A percentile compares a stretch with the other conserved stretches of the same genome.
These are phyloP conservation scores for Loriculus beryllinus DNA, from an alignment of 2,797 vertebrate species.

Conservation along the genomic window DNA sequence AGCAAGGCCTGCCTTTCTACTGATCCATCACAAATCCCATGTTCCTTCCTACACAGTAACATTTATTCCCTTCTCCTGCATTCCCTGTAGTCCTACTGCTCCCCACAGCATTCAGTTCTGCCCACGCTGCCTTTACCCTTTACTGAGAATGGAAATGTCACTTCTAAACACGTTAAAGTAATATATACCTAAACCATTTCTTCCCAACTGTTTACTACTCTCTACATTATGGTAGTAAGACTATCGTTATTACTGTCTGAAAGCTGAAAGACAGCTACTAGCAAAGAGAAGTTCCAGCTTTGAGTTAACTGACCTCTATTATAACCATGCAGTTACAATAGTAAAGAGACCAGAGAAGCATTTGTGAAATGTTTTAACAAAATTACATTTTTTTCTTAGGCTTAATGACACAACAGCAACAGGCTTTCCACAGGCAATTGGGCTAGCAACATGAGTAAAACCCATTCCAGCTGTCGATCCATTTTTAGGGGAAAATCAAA, in stretches of 20 bases:
- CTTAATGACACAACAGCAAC: not conserved
- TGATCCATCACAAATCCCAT: not conserved
- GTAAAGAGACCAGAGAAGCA: not conserved
- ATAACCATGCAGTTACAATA: not conserved
- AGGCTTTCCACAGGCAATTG: not conserved
- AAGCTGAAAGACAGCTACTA: not conserved
- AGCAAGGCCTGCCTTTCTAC: not conserved
- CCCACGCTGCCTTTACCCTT: not conserved
- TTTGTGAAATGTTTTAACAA: not conserved
- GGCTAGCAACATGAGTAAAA: not conserved
- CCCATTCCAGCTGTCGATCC: not conserved
- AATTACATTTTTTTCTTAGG: not conserved
- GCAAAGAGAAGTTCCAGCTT: not conserved
- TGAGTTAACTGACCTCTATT: not conserved
- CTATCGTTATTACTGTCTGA: not conserved
- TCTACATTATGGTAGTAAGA: not conserved
- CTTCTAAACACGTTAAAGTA: not conserved
- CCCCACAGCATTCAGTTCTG: not conserved
- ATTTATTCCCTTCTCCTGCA: constrained; percentile 13
- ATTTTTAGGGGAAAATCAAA: not conserved
- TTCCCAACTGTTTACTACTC: not conserved
- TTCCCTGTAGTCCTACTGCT: not conserved
- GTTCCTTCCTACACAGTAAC: not conserved
- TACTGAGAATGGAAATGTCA: not conserved
- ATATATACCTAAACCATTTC: not conserved